These are phyloP conservation scores for Vanessa cardui DNA, from an alignment of 2,888 invertebrate genomes.

Conservation along the genomic window DNA sequence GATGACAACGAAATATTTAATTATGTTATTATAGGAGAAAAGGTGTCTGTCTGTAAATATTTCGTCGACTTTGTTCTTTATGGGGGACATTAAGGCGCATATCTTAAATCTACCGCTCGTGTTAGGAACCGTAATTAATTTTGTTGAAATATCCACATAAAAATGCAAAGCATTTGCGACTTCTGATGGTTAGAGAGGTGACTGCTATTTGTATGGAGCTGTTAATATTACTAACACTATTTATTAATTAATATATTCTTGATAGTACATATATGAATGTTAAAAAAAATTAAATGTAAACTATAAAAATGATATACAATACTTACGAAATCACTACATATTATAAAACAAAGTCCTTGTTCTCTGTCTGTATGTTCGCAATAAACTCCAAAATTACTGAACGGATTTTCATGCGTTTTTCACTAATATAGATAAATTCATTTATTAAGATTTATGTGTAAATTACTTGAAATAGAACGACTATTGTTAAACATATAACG, in stretches of 20 bases:
- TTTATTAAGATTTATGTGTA: too few species aligned
- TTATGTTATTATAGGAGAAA: conserved; percentile 24
- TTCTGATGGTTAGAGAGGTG: conserved; percentile 40
- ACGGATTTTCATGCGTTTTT: too few species aligned
- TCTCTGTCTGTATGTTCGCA: too few species aligned
- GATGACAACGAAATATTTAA: conserved; percentile 9
- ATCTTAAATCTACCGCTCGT: conserved; percentile 60
- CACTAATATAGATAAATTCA: too few species aligned
- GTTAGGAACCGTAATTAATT: conserved; percentile 70
- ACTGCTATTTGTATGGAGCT: conserved; percentile 49
- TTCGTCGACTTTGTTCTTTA: conserved; percentile 60
- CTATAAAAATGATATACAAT: background rate
- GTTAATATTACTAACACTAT: conserved; percentile 31
- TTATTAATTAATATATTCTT: background rate
- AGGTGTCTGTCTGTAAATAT: conserved; percentile 24
- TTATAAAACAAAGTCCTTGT: too few species aligned
- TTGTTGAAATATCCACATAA: conserved; percentile 62
- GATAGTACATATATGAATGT: background rate
- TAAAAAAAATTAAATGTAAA: too few species aligned
- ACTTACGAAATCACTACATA: background rate
- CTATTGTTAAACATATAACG: too few species aligned
- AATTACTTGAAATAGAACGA: too few species aligned
- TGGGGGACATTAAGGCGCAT: conserved; percentile 57
- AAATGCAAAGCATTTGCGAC: conserved; percentile 68
- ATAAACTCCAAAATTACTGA: too few species aligned